These are phyloP conservation scores for Harpagus bidentatus DNA, from an alignment of 2,113 vertebrate genomes.

Conservation along the genomic window DNA sequence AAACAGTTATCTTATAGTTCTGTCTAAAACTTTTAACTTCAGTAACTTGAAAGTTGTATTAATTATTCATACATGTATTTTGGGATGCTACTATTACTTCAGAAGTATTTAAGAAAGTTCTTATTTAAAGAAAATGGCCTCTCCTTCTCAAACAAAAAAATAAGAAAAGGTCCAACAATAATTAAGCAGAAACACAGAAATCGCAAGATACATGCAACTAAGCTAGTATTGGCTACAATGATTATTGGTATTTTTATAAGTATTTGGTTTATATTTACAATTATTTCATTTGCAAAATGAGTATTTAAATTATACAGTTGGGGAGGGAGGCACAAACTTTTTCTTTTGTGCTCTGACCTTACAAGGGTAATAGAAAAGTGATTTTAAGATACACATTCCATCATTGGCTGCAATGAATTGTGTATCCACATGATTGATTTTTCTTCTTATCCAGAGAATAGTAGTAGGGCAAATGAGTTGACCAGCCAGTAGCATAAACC, in stretches of 20 bases:
- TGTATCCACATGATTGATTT: not conserved
- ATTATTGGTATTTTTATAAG: not conserved
- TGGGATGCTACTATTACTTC: not conserved
- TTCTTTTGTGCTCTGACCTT: not conserved
- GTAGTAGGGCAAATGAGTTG: not conserved
- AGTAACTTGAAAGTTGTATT: not conserved
- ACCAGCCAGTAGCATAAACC: not conserved
- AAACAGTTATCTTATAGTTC: not conserved
- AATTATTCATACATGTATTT: not conserved
- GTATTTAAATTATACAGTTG: not conserved
- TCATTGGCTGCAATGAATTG: not conserved
- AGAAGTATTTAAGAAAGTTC: not conserved
- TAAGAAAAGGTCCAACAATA: not conserved
- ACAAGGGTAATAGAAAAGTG: not conserved
- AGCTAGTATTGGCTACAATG: not conserved
- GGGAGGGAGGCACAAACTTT: not conserved
- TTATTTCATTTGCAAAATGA: not conserved
- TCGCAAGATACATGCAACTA: not conserved
- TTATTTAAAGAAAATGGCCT: not conserved
- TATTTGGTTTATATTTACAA: not conserved
- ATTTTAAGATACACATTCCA: not conserved
- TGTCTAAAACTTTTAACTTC: not conserved
- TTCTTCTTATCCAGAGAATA: not conserved
- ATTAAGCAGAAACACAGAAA: not conserved
- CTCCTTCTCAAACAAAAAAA: not conserved